A percentile compares a stretch with the other conserved stretches of the same genome.
phyloP scores from a whole-genome alignment of 2,113 vertebrate genomes.

The Podarcis raffonei region DNA sequence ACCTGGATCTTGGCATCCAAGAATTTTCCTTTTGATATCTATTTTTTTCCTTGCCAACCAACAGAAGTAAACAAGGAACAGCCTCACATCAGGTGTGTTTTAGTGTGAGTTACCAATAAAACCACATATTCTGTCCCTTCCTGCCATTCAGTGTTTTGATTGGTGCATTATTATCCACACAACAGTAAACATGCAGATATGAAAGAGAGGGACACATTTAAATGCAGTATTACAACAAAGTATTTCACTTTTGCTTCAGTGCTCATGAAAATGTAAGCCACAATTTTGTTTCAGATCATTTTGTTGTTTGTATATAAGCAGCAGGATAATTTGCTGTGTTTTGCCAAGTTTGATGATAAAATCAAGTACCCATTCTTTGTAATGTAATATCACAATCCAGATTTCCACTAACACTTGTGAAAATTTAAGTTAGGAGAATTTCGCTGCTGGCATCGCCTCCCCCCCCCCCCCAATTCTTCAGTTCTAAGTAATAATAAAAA shows the following conservation, averaged over 20 bases:
- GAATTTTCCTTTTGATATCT: too few relatives aligned
- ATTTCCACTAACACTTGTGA: background rate
- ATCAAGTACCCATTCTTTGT: background rate
- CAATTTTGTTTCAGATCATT: background rate
- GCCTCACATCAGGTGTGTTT: constrained; percentile 28
- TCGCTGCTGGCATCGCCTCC: background rate
- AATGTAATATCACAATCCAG: background rate
- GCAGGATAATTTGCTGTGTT: background rate
- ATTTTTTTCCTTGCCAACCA: background rate
- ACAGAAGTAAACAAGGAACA: constrained; percentile 57
- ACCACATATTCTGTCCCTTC: constrained; percentile 7
- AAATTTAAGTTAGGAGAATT: background rate
- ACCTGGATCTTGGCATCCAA: too few relatives aligned
- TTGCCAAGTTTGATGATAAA: background rate
- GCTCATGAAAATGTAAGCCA: background rate
- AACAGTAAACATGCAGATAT: constrained; percentile 3
- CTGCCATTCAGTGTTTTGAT: constrained; percentile 24
- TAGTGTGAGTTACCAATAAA: constrained; percentile 34
- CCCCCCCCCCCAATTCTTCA: background rate
- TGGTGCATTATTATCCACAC: background rate
- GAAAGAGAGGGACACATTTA: background rate
- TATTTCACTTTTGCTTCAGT: background rate
- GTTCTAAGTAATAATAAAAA: background rate
- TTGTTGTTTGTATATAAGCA: background rate
- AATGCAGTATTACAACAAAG: background rate